Percentiles rank a stretch among this genome's conserved stretches.
Evolutionary conservation across 2,113 vertebrate species (phyloP).

Genomic region (Bubo bubo): DNA sequence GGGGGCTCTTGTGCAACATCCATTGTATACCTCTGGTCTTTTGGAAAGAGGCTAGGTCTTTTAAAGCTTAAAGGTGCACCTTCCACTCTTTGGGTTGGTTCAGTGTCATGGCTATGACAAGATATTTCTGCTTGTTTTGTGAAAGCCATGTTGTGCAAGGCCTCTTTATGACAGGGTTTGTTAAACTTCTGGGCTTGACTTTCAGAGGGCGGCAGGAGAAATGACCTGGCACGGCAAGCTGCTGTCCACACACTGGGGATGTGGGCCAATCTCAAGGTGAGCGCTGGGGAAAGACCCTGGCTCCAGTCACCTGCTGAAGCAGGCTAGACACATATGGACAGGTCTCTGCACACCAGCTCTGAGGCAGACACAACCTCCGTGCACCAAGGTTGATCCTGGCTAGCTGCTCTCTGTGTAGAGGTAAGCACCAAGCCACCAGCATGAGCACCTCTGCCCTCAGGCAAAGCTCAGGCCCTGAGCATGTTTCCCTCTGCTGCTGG

Average conservation of each 20-base stretch:
- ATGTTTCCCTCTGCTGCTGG: not conserved
- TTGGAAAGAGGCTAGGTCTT: not conserved
- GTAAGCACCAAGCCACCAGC: fast-evolving
- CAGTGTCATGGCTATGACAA: not conserved
- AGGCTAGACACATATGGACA: fast-evolving
- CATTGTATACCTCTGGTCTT: not conserved
- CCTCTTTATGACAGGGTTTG: fast-evolving
- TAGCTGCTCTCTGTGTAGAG: not conserved
- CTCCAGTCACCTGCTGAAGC: fast-evolving
- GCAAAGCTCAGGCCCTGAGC: not conserved
- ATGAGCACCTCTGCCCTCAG: fast-evolving
- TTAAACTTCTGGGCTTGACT: not conserved
- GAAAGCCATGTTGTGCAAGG: not conserved
- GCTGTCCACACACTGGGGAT: fast-evolving
- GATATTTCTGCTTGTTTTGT: not conserved
- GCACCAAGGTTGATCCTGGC: too few species aligned
- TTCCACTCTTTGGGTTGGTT: not conserved
- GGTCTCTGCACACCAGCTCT: not conserved
- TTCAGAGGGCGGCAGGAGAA: not conserved
- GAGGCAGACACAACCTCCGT: not conserved
- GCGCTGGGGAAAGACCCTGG: fast-evolving
- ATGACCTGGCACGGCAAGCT: not conserved
- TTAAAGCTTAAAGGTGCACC: not conserved
- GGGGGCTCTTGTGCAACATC: not conserved
- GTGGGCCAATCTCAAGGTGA: fast-evolving